Evolutionary conservation across 2,797 vertebrate genomes (phyloP), one percentile per base, ranked within the genome.

Genomic region (Phrynocephalus guinanensis): DNA sequence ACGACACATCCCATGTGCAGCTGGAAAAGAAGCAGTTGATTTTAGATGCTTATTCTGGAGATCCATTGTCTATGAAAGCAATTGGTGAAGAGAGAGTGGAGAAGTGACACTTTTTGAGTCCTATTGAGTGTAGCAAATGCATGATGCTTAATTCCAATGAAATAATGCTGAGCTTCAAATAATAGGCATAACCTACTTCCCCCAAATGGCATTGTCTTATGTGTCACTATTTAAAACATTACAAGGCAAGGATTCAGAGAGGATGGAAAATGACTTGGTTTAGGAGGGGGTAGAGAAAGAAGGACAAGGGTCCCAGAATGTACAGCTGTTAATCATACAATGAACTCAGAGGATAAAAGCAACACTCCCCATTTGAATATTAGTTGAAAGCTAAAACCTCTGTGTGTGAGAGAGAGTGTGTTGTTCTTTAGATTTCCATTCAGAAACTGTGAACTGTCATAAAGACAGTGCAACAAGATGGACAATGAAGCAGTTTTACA

Each of bases 401-500:
- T 52, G 2, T 22, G 2, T 24, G 67, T 16, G 50, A 22, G 18
- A 15, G 3, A 16, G 84, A 15, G 5, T 8, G 1, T 0, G 9
- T 6, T 48, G 6, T 68, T 48, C 16, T 30, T 18, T 10, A 8
- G 30, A 48, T 76, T 91, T 89, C 73, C 90, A 92, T 67, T 75
- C 83, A 85, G 44, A 93, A 93, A 89, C 83, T 87, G 70, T 93
- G 67, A 86, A 82, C 89, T 92, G 84, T 60, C 81, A 76, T 86
- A 93, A 91, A 67, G 78, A 87, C 68, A 86, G 76, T 68, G 86
- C 79, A 90, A 89, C 68, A 91, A 90, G 84, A 84, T 10, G 38
- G 92, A 91, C 89, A 93, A 88, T 71, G 78, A 86, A 91, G 79
- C 44, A 86, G 75, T 90, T 93, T 91, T 91, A 66, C 85, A 94